Base-by-base conservation (phyloP, 2,797 vertebrate species). In the Pseudomugil tenellus region DNA sequence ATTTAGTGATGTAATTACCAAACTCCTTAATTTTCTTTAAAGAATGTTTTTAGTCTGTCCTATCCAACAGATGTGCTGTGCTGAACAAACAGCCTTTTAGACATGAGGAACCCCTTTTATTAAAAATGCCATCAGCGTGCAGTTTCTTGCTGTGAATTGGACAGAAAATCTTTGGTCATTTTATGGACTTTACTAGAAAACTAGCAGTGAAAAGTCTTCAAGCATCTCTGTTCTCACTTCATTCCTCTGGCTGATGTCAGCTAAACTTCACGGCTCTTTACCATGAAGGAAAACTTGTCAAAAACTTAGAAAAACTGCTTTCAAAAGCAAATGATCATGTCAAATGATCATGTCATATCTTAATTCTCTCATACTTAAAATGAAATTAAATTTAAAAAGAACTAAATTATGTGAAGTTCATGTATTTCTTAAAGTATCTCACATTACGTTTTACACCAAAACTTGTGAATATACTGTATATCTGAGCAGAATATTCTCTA, bases 401-500 rank as follows among this genome's bases (percentile, higher is more conserved):
- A 17, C 6, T 28, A 2, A 46, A n/a, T 26, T 14, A 51, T 14
- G 2, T 9, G 8, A 21, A 2, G 10, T 35, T 55, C 26, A 46
- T 2, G 19, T 53, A 26, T 52, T 63, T 53, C 21, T 28, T 7
- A 25, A 25, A 62, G 51, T 9, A 6, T 69, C 31, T 56, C 34
- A 19, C 25, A 61, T 67, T 60, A 64, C 55, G 59, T 54, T 64
- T 1, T 5, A 56, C 25, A 25, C 49, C 43, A 57, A 53, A 73
- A 70, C 65, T 64, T 78, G 26, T 70, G n/a, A 41, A 9, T 51
- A 25, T 12, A 16, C 46, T 1, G 5, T 31, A 35, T 21, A 25
- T 68, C 57, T 23, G 49, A 69, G 55, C 19, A 58, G 48, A 83
- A 76, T 65, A 58, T 78, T 70, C 67, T 67, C 67, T 70, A 79